Evolutionary conservation across 1,140 invertebrate genomes (phyloP).

Genomic region (Lineus longissimus): DNA sequence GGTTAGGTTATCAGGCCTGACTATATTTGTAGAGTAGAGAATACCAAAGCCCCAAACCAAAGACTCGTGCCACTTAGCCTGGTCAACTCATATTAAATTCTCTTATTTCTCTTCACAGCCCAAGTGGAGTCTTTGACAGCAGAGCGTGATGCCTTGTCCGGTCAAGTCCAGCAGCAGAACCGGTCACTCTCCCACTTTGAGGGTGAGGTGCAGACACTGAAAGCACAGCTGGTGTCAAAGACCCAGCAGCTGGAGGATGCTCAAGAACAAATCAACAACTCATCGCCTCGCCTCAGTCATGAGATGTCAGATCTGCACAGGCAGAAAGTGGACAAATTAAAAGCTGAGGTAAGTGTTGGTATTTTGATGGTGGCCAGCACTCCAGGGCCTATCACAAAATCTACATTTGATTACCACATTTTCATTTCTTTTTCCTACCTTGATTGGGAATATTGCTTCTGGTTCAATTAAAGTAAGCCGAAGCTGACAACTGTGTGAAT

Average conservation of each 20-base stretch:
- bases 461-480: too few relatives aligned
- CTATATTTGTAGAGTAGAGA: too few relatives aligned
- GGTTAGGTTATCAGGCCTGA: too few relatives aligned
- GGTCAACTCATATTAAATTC: too few relatives aligned
- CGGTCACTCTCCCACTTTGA: constrained; percentile 79
- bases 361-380: too few relatives aligned
- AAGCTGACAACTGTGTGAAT: too few relatives aligned
- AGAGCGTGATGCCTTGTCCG: constrained; percentile 28
- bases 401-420: too few relatives aligned
- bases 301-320: constrained; percentile 25
- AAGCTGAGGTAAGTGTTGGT: constrained; percentile 27
- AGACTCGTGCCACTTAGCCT: too few relatives aligned
- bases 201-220: constrained; percentile 50
- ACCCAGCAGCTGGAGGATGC: constrained; percentile 34
- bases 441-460: too few relatives aligned
- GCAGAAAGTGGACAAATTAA: constrained; percentile 35
- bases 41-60: too few relatives aligned
- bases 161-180: constrained; percentile 59
- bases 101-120: constrained; percentile 13
- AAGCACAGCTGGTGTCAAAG: constrained; percentile 39
- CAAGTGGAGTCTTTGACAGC: constrained; percentile 22
- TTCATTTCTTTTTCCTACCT: too few relatives aligned
- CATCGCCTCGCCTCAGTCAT: neutral
- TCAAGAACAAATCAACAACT: constrained; percentile 24
- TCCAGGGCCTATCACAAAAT: too few relatives aligned